phyloP scores from a whole-genome alignment of 1,140 invertebrate species.

The Anastatus disparis region DNA sequence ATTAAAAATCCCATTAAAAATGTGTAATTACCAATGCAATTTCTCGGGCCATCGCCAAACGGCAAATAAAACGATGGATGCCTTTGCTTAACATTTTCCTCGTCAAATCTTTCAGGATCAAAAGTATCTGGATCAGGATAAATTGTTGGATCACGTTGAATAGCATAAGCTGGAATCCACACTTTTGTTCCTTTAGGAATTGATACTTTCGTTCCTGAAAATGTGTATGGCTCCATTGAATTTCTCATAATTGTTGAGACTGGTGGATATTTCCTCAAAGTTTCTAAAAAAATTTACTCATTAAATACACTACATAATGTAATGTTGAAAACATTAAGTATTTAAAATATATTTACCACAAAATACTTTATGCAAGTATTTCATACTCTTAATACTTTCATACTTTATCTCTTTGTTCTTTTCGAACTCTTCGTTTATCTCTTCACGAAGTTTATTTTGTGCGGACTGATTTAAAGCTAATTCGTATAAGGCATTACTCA shows the following conservation, averaged over 20 bases:
- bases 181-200: conserved; percentile 66
- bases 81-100: conserved; percentile 62
- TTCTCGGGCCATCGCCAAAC: conserved; percentile 78
- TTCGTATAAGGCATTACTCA: conserved; percentile 63
- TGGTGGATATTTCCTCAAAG: conserved; percentile 64
- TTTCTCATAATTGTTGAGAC: conserved; percentile 50
- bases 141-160: conserved; percentile 68
- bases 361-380: conserved; percentile 53
- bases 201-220: conserved; percentile 53
- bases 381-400: conserved; percentile 49
- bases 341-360: conserved; percentile 39
- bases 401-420: conserved; percentile 46
- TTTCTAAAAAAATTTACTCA: conserved; percentile 54
- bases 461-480: conserved; percentile 67
- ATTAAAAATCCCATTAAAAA: background rate
- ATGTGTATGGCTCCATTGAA: conserved; percentile 51
- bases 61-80: conserved; percentile 73
- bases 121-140: conserved; percentile 71
- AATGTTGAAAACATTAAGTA: too few relatives aligned
- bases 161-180: conserved; percentile 68
- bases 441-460: conserved; percentile 65
- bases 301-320: background rate
- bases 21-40: conserved; percentile 67
- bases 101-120: conserved; percentile 72
- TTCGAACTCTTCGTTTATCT: conserved; percentile 57